Conservation (phyloP, 2,113 vertebrate genomes). For the Columba livia region DNA sequence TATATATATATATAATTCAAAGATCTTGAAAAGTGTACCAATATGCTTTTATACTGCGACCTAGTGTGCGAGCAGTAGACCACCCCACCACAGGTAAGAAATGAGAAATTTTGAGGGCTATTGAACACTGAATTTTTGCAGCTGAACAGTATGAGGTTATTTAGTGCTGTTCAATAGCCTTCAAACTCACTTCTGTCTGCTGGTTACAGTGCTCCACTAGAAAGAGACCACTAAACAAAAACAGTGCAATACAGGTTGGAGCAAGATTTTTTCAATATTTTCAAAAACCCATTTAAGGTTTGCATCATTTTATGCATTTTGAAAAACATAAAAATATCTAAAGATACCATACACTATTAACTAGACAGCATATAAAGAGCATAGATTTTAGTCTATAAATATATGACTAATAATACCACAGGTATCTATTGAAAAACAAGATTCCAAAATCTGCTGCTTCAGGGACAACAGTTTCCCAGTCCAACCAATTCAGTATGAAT, state of each 20-base stretch:
- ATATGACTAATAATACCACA: background rate
- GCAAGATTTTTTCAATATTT: background rate
- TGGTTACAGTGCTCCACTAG: background rate
- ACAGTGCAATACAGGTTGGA: background rate
- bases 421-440: background rate
- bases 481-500: background rate
- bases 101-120: slow-evolving; percentile 83
- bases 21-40: slow-evolving; percentile 38
- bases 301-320: background rate
- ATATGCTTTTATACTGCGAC: slow-evolving; percentile 30
- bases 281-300: background rate
- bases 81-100: slow-evolving; percentile 77
- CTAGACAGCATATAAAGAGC: background rate
- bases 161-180: slow-evolving; percentile 34
- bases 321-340: background rate
- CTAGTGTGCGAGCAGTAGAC: slow-evolving; percentile 60
- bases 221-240: background rate
- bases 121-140: slow-evolving; percentile 74
- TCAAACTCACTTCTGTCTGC: slow-evolving; percentile 31
- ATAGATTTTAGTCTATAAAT: background rate
- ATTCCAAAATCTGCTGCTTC: background rate
- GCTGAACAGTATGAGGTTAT: slow-evolving; percentile 52
- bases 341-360: background rate
- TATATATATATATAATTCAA: slow-evolving; percentile 12
- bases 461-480: background rate